Conservation (phyloP, 35 echinoderm and acorn worm species). For the Nesometra sesokonis region DNA sequence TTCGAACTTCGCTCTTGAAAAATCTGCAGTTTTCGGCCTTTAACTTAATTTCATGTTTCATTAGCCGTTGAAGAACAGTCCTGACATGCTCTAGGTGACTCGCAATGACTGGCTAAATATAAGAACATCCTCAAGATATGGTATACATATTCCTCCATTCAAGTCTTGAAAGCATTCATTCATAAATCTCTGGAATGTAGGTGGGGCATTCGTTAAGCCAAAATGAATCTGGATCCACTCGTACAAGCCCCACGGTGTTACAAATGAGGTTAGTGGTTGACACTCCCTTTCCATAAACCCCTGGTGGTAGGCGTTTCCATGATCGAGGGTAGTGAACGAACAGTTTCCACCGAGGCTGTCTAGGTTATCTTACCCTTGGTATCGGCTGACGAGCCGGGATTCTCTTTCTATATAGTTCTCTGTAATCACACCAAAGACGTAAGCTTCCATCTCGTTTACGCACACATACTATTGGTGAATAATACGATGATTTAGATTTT, state of each 20-base stretch:
- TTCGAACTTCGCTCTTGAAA: conserved; percentile 25
- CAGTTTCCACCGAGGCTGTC: conserved; percentile 18
- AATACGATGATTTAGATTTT: conserved; percentile 37
- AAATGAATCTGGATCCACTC: conserved; percentile 8
- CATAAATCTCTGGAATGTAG: neutral
- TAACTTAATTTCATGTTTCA: conserved; percentile 23
- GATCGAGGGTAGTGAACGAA: conserved; percentile 22
- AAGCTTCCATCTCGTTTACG: conserved; percentile 42
- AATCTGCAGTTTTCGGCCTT: conserved; percentile 26
- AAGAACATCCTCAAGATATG: conserved; percentile 13
- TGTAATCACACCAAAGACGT: conserved; percentile 33
- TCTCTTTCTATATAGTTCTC: conserved; percentile 38
- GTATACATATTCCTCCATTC: neutral
- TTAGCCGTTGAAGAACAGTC: neutral
- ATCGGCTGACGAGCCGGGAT: conserved; percentile 47
- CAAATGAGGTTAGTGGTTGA: conserved; percentile 15
- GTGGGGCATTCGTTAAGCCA: conserved; percentile 8
- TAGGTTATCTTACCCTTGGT: conserved; percentile 33
- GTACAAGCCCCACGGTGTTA: conserved; percentile 26
- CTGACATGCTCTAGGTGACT: conserved; percentile 13
- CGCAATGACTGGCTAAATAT: neutral
- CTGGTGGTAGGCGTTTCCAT: conserved; percentile 41
- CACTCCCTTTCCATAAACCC: conserved; percentile 9
- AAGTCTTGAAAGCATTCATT: neutral
- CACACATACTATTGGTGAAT: conserved; percentile 48